A percentile compares a stretch with the other conserved stretches of the same genome.
phyloP scores from a whole-genome alignment of 2,888 invertebrate species.

The Scaptomyza cyrtandrae region DNA sequence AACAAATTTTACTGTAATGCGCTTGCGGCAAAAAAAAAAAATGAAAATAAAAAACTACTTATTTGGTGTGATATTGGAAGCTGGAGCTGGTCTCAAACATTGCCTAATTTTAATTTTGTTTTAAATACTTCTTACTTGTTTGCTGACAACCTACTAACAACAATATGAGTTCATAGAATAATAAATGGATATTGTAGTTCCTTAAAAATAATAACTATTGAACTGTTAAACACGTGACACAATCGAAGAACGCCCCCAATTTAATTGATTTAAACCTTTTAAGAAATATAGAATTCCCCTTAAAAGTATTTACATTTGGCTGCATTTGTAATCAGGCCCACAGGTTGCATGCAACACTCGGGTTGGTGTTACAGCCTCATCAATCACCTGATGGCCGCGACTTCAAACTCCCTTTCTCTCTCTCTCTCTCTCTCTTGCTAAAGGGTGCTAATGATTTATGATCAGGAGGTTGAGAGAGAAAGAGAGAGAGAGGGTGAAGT shows the following conservation, averaged over 20 bases:
- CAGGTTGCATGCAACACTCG: slow-evolving; percentile 40
- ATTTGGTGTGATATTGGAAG: no score
- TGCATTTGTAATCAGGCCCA: slow-evolving; percentile 47
- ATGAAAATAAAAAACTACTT: not conserved
- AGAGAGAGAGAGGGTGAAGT: not conserved
- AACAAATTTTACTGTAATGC: not conserved
- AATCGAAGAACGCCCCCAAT: no score
- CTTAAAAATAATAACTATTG: no score
- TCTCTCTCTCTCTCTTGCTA: not conserved
- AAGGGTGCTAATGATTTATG: slow-evolving; percentile 76
- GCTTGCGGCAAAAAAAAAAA: not conserved
- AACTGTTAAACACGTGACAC: no score
- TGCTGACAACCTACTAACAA: no score
- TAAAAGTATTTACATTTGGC: slow-evolving; percentile 58
- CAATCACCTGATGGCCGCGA: slow-evolving; percentile 62
- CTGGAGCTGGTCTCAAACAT: no score
- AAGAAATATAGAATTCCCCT: not conserved
- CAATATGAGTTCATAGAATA: no score
- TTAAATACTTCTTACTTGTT: no score
- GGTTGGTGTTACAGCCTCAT: no score
- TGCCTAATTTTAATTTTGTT: no score
- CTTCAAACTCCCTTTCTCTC: slow-evolving; percentile 28
- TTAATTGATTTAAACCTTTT: slow-evolving; percentile 5
- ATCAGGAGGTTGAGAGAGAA: slow-evolving; percentile 20
- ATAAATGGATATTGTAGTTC: no score